A percentile compares a stretch with the other conserved stretches of the same genome.
These are phyloP conservation scores for Andrena bucephala DNA, from an alignment of 2,888 invertebrate species.

Conservation along the genomic window DNA sequence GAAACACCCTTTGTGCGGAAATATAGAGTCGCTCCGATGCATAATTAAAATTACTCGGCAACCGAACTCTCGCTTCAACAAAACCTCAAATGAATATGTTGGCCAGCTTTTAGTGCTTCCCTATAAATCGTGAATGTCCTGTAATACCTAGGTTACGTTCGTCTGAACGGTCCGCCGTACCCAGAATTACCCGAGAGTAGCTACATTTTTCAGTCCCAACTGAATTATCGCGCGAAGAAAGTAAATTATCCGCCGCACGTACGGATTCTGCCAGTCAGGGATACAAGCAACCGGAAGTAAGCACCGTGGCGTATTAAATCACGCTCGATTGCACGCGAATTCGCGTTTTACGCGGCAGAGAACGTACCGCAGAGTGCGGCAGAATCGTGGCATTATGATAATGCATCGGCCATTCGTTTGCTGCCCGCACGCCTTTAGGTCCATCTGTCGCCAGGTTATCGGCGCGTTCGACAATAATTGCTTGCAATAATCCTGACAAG, in stretches of 20 bases:
- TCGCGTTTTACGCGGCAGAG: conserved; percentile 59
- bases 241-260: neutral
- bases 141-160: too few species aligned
- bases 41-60: neutral
- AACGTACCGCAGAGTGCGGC: conserved; percentile 65
- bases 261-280: neutral
- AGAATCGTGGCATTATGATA: conserved; percentile 78
- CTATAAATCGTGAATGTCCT: too few species aligned
- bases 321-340: conserved; percentile 62
- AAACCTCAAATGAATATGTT: too few species aligned
- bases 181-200: too few species aligned
- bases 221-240: neutral
- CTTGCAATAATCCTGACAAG: conserved; percentile 46
- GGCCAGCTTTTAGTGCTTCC: too few species aligned
- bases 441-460: conserved; percentile 61
- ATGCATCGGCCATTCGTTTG: conserved; percentile 65
- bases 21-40: neutral
- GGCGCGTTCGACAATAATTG: conserved; percentile 50
- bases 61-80: too few species aligned
- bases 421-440: conserved; percentile 42
- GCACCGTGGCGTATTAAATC: conserved; percentile 60
- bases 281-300: conserved; percentile 44
- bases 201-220: neutral
- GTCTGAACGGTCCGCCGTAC: too few species aligned
- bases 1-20: neutral